These are phyloP conservation scores for Brachypalpus laphriformis DNA, from an alignment of 2,888 invertebrate genomes.

Conservation along the genomic window DNA sequence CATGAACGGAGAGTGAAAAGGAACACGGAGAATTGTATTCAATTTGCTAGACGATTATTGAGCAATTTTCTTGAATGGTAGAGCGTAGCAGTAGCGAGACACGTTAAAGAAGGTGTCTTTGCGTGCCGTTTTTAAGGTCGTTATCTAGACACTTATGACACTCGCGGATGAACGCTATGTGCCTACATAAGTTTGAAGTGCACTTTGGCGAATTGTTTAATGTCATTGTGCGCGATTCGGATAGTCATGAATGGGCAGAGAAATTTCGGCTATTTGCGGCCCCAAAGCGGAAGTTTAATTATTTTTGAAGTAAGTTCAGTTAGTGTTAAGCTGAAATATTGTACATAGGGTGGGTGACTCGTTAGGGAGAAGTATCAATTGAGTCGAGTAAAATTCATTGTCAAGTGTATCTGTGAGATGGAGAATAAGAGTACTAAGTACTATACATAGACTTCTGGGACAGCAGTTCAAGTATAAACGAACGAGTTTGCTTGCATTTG, in stretches of 20 bases:
- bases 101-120: conserved; percentile 10
- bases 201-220: not conserved
- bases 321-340: not conserved
- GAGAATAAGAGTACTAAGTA: not conserved
- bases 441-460: no score
- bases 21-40: conserved; percentile 18
- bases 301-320: not conserved
- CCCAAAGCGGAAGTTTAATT: not conserved
- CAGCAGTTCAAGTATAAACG: no score
- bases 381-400: not conserved
- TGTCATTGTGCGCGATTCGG: not conserved
- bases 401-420: not conserved
- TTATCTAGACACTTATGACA: conserved; percentile 4
- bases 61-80: conserved; percentile 40
- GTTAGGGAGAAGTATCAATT: not conserved
- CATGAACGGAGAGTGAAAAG: not conserved
- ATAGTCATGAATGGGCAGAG: not conserved
- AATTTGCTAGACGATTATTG: conserved; percentile 50
- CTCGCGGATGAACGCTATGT: not conserved
- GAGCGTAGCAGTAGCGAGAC: not conserved
- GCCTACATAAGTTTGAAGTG: conserved; percentile 12
- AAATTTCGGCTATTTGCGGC: not conserved
- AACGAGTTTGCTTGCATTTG: no score
- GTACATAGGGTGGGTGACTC: not conserved
- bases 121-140: not conserved